Conservation (phyloP, 2,797 vertebrate genomes). For the Poecilia velifera region DNA sequence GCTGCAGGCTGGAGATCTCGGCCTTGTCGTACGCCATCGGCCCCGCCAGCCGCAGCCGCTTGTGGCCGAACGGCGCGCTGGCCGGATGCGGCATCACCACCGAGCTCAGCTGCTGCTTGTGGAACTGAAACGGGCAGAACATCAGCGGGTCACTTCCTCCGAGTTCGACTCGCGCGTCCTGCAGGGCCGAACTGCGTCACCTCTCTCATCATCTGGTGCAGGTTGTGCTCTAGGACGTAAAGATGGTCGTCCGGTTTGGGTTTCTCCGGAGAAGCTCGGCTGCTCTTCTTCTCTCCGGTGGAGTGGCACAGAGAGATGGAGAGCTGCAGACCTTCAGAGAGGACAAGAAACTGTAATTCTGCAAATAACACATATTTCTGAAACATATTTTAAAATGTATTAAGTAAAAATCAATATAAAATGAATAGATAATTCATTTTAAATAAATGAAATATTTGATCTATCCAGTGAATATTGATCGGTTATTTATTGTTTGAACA, state of each 20-base stretch:
- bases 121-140: constrained; percentile 82
- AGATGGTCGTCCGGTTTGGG: constrained; percentile 92
- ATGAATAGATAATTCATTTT: no score
- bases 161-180: not conserved
- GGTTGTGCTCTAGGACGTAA: constrained; percentile 95
- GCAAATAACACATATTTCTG: no score
- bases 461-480: no score
- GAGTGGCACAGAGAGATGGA: constrained; percentile 97
- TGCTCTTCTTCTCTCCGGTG: constrained; percentile 91
- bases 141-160: not conserved
- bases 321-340: constrained; percentile 87
- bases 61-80: constrained; percentile 93
- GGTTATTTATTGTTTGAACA: no score
- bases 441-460: no score
- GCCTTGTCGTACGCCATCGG: constrained; percentile 94
- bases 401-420: no score
- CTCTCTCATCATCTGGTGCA: constrained; percentile 98
- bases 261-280: constrained; percentile 86
- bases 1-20: constrained; percentile 88
- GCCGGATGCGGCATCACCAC: constrained; percentile 94
- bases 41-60: constrained; percentile 91
- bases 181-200: constrained; percentile 65
- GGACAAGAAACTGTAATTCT: no score
- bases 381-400: no score
- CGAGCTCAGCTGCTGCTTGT: constrained; percentile 95